phyloP scores from a whole-genome alignment of 2,888 invertebrate genomes.

The Aleiodes testaceus region DNA sequence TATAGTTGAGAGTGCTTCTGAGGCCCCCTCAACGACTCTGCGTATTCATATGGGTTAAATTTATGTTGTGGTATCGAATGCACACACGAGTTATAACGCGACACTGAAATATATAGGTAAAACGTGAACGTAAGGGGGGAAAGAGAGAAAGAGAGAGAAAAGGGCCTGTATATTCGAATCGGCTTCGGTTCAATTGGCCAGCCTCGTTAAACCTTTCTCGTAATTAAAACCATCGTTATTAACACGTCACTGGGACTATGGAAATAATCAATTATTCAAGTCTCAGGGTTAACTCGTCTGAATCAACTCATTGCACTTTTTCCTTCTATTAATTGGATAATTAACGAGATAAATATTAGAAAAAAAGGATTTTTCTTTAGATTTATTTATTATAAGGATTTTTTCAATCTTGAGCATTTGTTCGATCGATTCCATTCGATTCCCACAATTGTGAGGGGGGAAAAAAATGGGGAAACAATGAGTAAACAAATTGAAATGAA shows the following conservation, averaged over 20 bases:
- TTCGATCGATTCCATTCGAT: not conserved
- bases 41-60: constrained; percentile 47
- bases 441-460: not conserved
- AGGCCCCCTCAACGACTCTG: constrained; percentile 43
- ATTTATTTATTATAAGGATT: not conserved
- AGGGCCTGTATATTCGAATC: constrained; percentile 18
- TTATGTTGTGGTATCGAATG: constrained; percentile 48
- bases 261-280: constrained; percentile 33
- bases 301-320: not conserved
- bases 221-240: constrained; percentile 46
- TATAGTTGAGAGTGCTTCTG: constrained; percentile 46
- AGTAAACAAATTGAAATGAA: constrained; percentile 20
- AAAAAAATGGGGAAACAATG: constrained; percentile 8
- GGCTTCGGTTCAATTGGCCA: constrained; percentile 40
- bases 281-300: constrained; percentile 2
- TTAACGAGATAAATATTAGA: no score
- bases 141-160: not conserved
- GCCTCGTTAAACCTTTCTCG: constrained; percentile 37
- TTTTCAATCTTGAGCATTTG: not conserved
- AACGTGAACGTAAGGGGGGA: constrained; percentile 5
- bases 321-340: no score
- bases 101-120: constrained; percentile 28
- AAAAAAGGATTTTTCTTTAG: not conserved
- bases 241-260: constrained; percentile 40
- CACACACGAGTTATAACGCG: constrained; percentile 46